Evolutionary conservation across 2,888 invertebrate species (phyloP).

Genomic region (Euzophera pinguis): DNA sequence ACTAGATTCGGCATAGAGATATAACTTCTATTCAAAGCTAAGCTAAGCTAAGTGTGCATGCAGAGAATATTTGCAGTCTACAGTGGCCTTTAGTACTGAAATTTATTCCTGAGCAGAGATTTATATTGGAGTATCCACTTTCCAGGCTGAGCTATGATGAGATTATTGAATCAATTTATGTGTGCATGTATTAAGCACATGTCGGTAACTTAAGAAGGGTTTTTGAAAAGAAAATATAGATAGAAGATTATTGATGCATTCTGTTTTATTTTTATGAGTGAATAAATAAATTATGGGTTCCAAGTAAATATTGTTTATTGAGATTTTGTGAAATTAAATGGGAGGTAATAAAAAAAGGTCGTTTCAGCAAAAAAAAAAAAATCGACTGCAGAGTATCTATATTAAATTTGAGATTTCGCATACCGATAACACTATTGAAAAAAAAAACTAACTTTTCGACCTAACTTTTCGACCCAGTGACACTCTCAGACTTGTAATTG

Average conservation of each 20-base stretch:
- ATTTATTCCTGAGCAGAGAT: not conserved
- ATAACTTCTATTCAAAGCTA: no score
- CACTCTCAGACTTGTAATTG: no score
- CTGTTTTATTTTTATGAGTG: not conserved
- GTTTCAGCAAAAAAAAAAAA: no score
- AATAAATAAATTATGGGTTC: not conserved
- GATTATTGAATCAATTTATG: conserved; percentile 8
- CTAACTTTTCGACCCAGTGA: no score
- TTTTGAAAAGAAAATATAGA: not conserved
- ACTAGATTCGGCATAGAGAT: no score
- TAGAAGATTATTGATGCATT: not conserved
- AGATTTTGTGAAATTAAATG: not conserved
- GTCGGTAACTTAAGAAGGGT: not conserved
- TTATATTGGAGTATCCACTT: conserved; percentile 3
- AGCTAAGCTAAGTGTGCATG: not conserved
- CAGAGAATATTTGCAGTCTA: not conserved
- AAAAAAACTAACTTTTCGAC: no score
- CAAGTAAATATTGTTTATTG: not conserved
- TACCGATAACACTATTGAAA: no score
- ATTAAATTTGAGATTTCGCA: no score
- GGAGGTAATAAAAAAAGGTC: no score
- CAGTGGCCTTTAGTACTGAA: not conserved
- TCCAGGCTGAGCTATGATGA: not conserved
- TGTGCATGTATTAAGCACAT: conserved; percentile 1
- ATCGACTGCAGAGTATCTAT: no score